Percentiles rank a stretch among this genome's conserved stretches.
These are phyloP conservation scores for Rhineura floridana DNA, from an alignment of 2,113 vertebrate genomes.

Conservation along the genomic window DNA sequence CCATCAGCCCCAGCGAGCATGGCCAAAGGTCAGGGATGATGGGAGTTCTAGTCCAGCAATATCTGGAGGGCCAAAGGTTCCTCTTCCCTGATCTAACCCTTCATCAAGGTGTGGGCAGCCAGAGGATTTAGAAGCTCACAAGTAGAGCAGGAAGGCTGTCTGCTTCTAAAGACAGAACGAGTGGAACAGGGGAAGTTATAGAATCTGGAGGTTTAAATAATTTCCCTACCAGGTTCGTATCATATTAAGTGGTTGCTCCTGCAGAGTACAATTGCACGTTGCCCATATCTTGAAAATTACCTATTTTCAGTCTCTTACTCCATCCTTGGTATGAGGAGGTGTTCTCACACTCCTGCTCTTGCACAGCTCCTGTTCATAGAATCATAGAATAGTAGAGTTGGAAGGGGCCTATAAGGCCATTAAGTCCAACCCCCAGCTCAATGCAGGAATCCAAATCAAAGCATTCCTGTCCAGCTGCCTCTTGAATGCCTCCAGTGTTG, in stretches of 20 bases:
- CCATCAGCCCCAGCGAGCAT: background rate
- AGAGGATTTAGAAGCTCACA: background rate
- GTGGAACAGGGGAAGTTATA: background rate
- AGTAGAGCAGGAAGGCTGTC: background rate
- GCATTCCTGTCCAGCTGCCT: no score
- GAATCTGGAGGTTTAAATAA: background rate
- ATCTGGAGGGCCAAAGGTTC: background rate
- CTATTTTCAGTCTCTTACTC: background rate
- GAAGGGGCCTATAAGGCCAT: no score
- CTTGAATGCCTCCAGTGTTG: no score
- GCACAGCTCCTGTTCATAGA: background rate
- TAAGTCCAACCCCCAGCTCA: no score
- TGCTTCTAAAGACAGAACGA: background rate
- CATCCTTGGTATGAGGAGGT: background rate
- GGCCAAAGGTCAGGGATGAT: background rate
- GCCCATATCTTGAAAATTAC: background rate
- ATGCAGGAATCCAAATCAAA: no score
- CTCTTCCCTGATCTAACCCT: background rate
- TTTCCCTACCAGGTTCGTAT: no score
- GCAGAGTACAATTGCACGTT: background rate
- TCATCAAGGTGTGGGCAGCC: background rate
- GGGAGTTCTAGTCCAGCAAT: background rate
- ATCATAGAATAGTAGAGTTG: no score
- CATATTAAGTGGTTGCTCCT: background rate
- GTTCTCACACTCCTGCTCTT: background rate